Evolutionary conservation across 2,888 invertebrate genomes (phyloP).

Genomic region (Pandemis corylana): DNA sequence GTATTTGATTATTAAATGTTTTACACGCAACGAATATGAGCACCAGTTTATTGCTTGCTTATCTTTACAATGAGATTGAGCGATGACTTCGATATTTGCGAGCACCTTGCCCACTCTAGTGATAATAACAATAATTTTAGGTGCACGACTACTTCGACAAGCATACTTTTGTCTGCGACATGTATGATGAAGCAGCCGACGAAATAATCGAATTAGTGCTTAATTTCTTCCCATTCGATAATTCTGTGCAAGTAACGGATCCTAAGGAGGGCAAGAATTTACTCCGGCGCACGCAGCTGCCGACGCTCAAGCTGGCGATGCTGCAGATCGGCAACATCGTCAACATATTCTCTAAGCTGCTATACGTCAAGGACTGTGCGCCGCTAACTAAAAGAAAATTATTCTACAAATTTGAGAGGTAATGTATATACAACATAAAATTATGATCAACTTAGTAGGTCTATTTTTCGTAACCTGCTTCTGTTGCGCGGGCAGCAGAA

Average conservation of each 20-base stretch:
- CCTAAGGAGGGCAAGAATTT: constrained; percentile 85
- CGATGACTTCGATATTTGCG: background rate
- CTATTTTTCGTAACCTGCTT: no score
- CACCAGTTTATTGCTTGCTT: no score
- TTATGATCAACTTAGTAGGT: no score
- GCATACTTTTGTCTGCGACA: constrained; percentile 89
- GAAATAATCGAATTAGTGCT: constrained; percentile 88
- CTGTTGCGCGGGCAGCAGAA: no score
- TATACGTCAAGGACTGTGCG: constrained; percentile 89
- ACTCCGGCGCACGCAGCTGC: constrained; percentile 87
- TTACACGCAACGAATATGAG: no score
- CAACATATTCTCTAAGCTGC: constrained; percentile 89
- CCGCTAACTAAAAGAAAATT: constrained; percentile 87
- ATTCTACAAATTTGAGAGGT: constrained; percentile 87
- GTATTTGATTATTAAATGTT: no score
- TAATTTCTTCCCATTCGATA: constrained; percentile 90
- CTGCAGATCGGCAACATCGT: constrained; percentile 90
- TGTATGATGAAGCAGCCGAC: constrained; percentile 92
- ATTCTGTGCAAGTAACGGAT: constrained; percentile 91
- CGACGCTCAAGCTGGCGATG: constrained; percentile 86
- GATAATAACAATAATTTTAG: constrained; percentile 47
- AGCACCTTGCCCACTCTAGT: background rate
- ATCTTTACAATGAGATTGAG: background rate
- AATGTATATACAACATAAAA: constrained; percentile 28
- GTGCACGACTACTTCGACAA: constrained; percentile 82